Evolutionary conservation across 2,113 vertebrate genomes (phyloP), one percentile per base, ranked within the genome.

Genomic region (Cololabis saira): DNA sequence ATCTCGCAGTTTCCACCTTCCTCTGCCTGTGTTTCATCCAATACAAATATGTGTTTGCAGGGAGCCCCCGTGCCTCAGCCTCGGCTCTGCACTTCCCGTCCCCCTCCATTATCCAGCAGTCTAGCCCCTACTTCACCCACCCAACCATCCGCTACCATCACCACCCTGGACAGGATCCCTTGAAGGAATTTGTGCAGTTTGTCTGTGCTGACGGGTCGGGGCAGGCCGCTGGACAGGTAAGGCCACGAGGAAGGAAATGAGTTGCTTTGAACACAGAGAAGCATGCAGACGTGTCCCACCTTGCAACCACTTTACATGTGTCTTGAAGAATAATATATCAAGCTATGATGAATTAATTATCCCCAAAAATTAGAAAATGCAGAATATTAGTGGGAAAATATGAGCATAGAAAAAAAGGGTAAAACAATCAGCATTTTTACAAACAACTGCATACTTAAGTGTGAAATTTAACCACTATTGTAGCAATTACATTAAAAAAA

Each of bases 111-210:
- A 97, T 98, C 91, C 96, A 97, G 93, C 96, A 98, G 93, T 96
- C 96, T 75, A 95, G 95, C 90, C 96, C 96, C 16, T 98, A 97
- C 90, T 97, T 97, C 93, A 96, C 96, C 74, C 96, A 97, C 92
- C 96, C 96, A 67, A 98, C 96, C 91, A 98, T 97, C 93, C 96
- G 96, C 85, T 97, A 98, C 94, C 96, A 97, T 91, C 96, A 96
- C 92, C 94, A 96, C 24, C 91, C 93, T 53, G 95, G 95, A 90
- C 96, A 97, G 91, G 96, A 97, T 91, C 95, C 96, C 61, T 94
- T 97, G 89, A 96, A 97, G 93, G 96, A 96, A 88, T 97, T 97
- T 76, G 95, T 96, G 92, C 95, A 96, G 95, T 96, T 97, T 37
- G 95, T 97, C 93, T 97, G 96, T 81, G 95, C 96, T n/a, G 96